Base-by-base conservation (phyloP, 2,797 vertebrate genomes). In the Botia kubotai region DNA sequence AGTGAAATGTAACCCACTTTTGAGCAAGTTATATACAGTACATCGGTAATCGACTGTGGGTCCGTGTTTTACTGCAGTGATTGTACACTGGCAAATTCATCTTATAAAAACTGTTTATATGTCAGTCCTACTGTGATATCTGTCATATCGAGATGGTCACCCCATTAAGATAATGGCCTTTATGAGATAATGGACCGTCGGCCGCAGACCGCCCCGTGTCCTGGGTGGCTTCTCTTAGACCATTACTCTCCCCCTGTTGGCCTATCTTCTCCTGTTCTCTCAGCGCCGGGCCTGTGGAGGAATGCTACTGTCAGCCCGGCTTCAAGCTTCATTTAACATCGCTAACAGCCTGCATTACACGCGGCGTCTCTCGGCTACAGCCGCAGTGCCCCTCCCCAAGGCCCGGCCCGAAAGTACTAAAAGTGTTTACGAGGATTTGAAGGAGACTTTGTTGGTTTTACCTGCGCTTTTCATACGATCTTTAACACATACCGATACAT, bases 251-350 rank as follows among this genome's bases (percentile, higher is more conserved):
- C 77, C 77, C 78, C 83, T 72, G 82, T 84, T 80, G 79, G 71
- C 79, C 77, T 33, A 69, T 62, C 21, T 74, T 75, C 74, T 55
- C 46, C 66, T 55, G 69, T 79, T 82, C 67, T 67, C 79, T 26
- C 62, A 77, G 80, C 76, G 68, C 58, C 8, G 66, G 68, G 86
- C 58, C 75, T 72, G 75, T 83, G 81, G 88, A 89, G 87, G 81
- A 81, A 82, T 84, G 81, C 83, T 85, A 84, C 85, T 89, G 88
- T 90, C 89, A 90, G 86, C 87, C 76, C 83, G 78, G 63, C 84
- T 87, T 87, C 86, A 85, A 80, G 90, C 86, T 91, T 86, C 89
- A 90, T 91, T 91, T 90, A 89, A 87, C 89, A 88, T 89, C 86
- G 84, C 88, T 89, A 90, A 89, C 85, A 87, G 82, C 83, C 87